Percentiles rank a stretch among this genome's conserved stretches.
Evolutionary conservation across 2,797 vertebrate genomes (phyloP).

Genomic region (Coregonus suidteri): DNA sequence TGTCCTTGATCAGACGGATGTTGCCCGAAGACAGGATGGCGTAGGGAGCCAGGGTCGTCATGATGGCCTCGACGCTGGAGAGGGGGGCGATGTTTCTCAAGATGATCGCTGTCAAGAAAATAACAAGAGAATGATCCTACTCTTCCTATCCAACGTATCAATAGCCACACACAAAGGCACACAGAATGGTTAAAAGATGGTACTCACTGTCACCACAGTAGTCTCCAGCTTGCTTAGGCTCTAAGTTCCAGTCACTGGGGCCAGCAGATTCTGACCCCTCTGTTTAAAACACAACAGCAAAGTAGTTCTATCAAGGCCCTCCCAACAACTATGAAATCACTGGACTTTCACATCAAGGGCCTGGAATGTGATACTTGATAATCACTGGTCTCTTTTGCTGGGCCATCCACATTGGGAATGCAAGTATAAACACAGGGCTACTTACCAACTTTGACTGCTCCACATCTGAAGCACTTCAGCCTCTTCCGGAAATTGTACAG

Average conservation of each 20-base stretch:
- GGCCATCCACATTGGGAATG: neutral
- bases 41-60: slow-evolving; percentile 85
- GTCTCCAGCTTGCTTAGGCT: slow-evolving; percentile 84
- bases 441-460: slow-evolving; percentile 89
- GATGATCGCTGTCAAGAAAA: slow-evolving; percentile 81
- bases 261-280: slow-evolving; percentile 79
- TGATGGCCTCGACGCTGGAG: slow-evolving; percentile 87
- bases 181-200: neutral
- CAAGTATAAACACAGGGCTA: slow-evolving; percentile 25
- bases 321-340: neutral
- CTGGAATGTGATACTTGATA: slow-evolving; percentile 2
- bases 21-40: slow-evolving; percentile 87
- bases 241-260: slow-evolving; percentile 73
- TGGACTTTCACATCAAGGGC: neutral
- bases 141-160: neutral
- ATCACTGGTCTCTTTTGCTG: slow-evolving; percentile 16
- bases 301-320: neutral
- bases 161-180: neutral
- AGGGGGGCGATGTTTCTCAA: slow-evolving; percentile 89
- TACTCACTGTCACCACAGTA: slow-evolving; percentile 90
- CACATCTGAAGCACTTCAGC: slow-evolving; percentile 92
- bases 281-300: slow-evolving; percentile 42
- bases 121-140: neutral
- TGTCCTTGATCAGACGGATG: slow-evolving; percentile 93
- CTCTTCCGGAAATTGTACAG: slow-evolving; percentile 93